These are phyloP conservation scores for Carabus problematicus DNA, from an alignment of 2,888 invertebrate species.

Conservation along the genomic window DNA sequence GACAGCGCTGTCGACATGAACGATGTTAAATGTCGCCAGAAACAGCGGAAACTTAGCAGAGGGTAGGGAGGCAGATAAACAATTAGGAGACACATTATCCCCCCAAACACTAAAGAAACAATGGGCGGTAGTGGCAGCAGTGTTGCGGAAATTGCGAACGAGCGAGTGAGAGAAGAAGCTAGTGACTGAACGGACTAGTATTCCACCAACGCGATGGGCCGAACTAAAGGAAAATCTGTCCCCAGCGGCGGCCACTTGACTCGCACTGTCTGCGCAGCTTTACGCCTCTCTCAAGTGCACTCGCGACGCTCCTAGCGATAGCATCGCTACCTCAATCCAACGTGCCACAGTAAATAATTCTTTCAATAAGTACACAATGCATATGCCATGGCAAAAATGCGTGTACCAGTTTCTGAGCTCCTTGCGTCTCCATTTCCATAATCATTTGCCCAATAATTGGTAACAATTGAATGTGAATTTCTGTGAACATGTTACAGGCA, in stretches of 20 bases:
- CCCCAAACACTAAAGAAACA: conserved; percentile 17
- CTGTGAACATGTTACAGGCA: too few relatives aligned
- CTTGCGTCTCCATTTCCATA: too few relatives aligned
- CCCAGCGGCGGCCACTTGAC: conserved; percentile 23
- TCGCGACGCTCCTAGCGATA: conserved; percentile 5
- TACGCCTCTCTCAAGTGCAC: conserved; percentile 18
- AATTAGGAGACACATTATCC: conserved; percentile 12
- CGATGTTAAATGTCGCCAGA: conserved; percentile 22
- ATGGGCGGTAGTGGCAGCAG: not conserved
- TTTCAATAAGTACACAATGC: conserved; percentile 18
- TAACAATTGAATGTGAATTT: too few relatives aligned
- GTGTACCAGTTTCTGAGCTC: too few relatives aligned
- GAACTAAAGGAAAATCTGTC: conserved; percentile 16
- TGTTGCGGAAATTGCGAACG: not conserved
- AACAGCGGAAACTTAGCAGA: conserved; percentile 18
- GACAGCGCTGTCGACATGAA: conserved; percentile 21
- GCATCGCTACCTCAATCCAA: conserved; percentile 6
- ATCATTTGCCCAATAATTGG: too few relatives aligned
- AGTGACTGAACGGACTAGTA: too few relatives aligned
- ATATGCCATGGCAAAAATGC: too few relatives aligned
- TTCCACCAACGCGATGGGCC: too few relatives aligned
- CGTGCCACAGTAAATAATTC: conserved; percentile 6
- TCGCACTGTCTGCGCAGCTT: conserved; percentile 15
- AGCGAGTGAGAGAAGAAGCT: not conserved
- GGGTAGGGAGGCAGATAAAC: not conserved